phyloP scores from a whole-genome alignment of 2,888 invertebrate genomes.

The Linnaemya vulpina region DNA sequence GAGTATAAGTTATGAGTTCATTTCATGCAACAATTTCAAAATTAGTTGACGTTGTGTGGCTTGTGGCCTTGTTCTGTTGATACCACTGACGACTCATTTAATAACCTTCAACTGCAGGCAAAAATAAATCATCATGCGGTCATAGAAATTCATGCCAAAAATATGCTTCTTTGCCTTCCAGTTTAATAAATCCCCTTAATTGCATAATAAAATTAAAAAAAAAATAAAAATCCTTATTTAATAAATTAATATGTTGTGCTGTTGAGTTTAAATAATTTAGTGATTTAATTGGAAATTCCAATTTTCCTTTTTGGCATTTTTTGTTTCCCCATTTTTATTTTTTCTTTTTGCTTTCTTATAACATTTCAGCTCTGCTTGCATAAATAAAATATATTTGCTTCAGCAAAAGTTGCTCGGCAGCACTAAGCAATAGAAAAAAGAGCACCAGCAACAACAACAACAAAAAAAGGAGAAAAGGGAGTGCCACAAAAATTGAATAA shows the following conservation, averaged over 20 bases:
- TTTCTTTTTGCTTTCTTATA: background rate
- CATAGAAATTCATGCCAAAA: no score
- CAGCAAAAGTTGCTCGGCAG: slow-evolving; percentile 8
- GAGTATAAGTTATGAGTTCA: no score
- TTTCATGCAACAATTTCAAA: no score
- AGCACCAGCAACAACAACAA: background rate
- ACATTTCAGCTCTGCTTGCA: background rate
- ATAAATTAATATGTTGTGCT: slow-evolving; percentile 19
- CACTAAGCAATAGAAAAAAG: background rate
- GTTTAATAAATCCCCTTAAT: background rate
- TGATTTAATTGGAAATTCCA: slow-evolving; percentile 33
- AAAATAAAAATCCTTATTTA: background rate
- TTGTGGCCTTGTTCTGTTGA: no score
- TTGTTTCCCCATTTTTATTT: background rate
- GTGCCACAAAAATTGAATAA: slow-evolving; percentile 63
- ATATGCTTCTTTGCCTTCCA: background rate
- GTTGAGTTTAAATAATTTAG: background rate
- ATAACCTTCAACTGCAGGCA: no score
- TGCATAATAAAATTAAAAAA: background rate
- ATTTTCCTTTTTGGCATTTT: slow-evolving; percentile 15
- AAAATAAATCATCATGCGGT: no score
- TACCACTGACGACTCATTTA: no score
- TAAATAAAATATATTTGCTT: slow-evolving; percentile 36
- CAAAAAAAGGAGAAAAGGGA: slow-evolving; percentile 30
- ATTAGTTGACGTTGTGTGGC: no score